These are phyloP conservation scores for Habropoda laboriosa DNA, from an alignment of 1,140 invertebrate species.

Conservation along the genomic window DNA sequence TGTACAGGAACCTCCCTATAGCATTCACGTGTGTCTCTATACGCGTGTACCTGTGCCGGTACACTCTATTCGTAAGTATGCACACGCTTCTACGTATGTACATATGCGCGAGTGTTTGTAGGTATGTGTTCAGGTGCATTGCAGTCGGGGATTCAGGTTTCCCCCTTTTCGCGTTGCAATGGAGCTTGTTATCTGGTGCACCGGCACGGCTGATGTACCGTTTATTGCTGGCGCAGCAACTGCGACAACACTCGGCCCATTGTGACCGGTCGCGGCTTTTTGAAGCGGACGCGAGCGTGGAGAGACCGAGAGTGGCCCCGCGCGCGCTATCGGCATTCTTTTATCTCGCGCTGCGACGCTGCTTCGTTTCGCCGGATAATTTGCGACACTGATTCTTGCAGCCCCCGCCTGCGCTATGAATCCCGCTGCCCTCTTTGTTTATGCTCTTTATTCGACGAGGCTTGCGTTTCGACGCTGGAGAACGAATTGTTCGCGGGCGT, in stretches of 20 bases:
- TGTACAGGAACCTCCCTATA: not conserved
- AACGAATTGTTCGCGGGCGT: not conserved
- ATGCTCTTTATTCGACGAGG: not conserved
- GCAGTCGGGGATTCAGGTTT: slow-evolving; percentile 7
- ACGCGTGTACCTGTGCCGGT: too few relatives aligned
- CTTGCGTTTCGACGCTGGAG: not conserved
- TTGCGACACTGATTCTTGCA: not conserved
- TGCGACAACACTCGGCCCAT: slow-evolving; percentile 42
- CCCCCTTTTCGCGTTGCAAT: slow-evolving; percentile 40
- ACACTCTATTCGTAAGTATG: too few relatives aligned
- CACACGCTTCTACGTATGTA: not conserved
- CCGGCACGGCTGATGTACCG: slow-evolving; percentile 54
- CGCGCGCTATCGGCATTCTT: slow-evolving; percentile 9
- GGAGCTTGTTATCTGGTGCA: slow-evolving; percentile 66
- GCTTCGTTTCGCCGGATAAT: slow-evolving; percentile 27
- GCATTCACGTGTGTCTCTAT: not conserved
- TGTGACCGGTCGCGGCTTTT: slow-evolving; percentile 27
- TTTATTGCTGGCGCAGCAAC: slow-evolving; percentile 62
- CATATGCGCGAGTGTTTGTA: not conserved
- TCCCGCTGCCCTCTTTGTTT: not conserved
- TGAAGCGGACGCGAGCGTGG: slow-evolving; percentile 10
- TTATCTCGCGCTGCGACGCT: slow-evolving; percentile 16
- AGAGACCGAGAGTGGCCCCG: not conserved
- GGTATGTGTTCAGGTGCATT: slow-evolving; percentile 16
- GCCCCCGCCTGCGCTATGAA: not conserved